These are phyloP conservation scores for Eupleurogrammus muticus DNA, from an alignment of 2,797 vertebrate genomes.

Conservation along the genomic window DNA sequence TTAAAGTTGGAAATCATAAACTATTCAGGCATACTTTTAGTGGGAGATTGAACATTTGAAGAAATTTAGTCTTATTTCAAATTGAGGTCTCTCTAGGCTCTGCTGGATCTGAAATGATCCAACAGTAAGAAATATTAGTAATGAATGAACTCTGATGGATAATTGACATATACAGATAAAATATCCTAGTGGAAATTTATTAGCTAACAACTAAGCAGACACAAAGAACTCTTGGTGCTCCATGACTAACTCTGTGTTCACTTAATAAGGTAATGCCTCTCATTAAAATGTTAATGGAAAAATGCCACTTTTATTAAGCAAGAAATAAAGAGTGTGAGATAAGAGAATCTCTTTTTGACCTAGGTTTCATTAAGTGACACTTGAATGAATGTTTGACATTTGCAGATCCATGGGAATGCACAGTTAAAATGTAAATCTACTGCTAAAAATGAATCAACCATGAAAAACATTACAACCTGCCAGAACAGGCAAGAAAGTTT, in stretches of 20 bases:
- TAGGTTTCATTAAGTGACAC: neutral
- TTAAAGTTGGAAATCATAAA: too few relatives aligned
- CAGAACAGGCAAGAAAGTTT: constrained; percentile 6
- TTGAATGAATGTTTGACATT: neutral
- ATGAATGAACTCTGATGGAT: constrained; percentile 39
- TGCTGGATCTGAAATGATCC: constrained; percentile 52
- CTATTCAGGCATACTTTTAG: too few relatives aligned
- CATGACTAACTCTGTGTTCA: constrained; percentile 9
- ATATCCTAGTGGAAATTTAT: constrained; percentile 13
- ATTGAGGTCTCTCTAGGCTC: constrained; percentile 13
- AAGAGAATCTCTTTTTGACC: neutral
- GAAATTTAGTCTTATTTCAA: too few relatives aligned
- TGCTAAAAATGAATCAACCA: constrained; percentile 13
- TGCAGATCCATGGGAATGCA: constrained; percentile 7
- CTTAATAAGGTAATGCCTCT: constrained; percentile 17
- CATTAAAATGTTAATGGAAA: neutral
- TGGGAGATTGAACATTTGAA: too few relatives aligned
- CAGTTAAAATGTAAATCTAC: neutral
- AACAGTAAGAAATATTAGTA: constrained; percentile 46
- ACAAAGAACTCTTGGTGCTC: neutral
- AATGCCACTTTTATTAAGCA: neutral
- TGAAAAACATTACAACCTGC: neutral
- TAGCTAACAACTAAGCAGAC: too few relatives aligned
- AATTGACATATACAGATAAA: constrained; percentile 33
- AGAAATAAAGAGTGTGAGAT: neutral